Conservation (phyloP, 2,888 invertebrate species). For the Liodrosophila aerea region DNA sequence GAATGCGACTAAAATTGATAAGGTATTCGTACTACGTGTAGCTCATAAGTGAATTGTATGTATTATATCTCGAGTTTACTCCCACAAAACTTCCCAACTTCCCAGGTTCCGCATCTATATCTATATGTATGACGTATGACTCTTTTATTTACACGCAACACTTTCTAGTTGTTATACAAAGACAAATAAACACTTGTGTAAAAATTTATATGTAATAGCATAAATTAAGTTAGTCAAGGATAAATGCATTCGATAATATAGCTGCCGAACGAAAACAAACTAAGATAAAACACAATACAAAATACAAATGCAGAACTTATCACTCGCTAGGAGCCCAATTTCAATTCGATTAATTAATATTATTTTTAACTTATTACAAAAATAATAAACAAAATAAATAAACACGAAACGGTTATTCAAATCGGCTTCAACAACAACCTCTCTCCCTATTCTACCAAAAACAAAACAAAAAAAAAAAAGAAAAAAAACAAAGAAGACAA, state of each 20-base stretch:
- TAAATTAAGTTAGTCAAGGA: conserved; percentile 72
- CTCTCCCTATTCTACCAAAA: conserved; percentile 30
- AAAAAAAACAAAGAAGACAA: conserved; percentile 5
- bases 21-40: conserved; percentile 48
- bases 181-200: conserved; percentile 71
- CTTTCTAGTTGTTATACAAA: conserved; percentile 76
- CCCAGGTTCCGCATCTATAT: conserved; percentile 3
- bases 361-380: conserved; percentile 39
- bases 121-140: conserved; percentile 24
- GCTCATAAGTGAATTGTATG: conserved; percentile 53
- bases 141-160: conserved; percentile 47
- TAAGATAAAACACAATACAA: conserved; percentile 1
- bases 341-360: conserved; percentile 45
- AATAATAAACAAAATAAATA: conserved; percentile 45
- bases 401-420: conserved; percentile 44
- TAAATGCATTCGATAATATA: conserved; percentile 65
- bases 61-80: conserved; percentile 38
- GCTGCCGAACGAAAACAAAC: conserved; percentile 24
- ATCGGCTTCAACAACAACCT: conserved; percentile 55
- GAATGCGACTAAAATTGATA: conserved; percentile 36
- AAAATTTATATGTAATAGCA: conserved; percentile 74
- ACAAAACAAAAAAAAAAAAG: conserved; percentile 8
- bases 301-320: conserved; percentile 50
- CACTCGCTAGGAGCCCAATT: conserved; percentile 61
- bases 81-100: conserved; percentile 28